Percentiles rank a stretch among this genome's conserved stretches.
Evolutionary conservation across 2,113 vertebrate genomes (phyloP).

Genomic region (Serinus canaria): DNA sequence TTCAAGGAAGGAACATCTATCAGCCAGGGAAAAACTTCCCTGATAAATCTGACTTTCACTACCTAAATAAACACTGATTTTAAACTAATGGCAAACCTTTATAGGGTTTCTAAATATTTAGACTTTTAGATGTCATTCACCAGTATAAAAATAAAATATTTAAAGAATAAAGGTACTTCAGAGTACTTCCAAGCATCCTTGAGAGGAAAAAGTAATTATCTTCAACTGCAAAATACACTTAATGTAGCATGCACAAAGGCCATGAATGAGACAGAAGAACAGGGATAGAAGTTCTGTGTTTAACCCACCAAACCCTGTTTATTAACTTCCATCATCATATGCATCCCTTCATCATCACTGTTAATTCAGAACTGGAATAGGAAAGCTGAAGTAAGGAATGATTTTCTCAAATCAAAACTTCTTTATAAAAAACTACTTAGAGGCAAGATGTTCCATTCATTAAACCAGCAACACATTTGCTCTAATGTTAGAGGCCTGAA

Average conservation of each 20-base stretch:
- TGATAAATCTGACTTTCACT: background rate
- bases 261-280: background rate
- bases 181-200: background rate
- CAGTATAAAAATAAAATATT: background rate
- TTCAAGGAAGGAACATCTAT: background rate
- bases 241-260: background rate
- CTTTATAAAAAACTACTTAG: background rate
- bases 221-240: background rate
- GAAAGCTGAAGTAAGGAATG: background rate
- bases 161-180: background rate
- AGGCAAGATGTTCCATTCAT: background rate
- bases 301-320: background rate
- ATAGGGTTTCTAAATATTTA: background rate
- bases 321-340: background rate
- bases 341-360: background rate
- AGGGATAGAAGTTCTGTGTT: rapidly evolving
- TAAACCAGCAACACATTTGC: background rate
- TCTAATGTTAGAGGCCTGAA: background rate
- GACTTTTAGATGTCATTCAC: background rate
- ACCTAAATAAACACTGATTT: background rate
- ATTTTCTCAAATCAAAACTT: background rate
- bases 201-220: background rate
- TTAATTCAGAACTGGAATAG: background rate
- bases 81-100: background rate
- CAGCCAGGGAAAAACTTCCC: background rate